Percentiles rank a stretch among this genome's conserved stretches.
Conservation (phyloP, 2,797 vertebrate genomes). For the Sebastes diaconus region DNA sequence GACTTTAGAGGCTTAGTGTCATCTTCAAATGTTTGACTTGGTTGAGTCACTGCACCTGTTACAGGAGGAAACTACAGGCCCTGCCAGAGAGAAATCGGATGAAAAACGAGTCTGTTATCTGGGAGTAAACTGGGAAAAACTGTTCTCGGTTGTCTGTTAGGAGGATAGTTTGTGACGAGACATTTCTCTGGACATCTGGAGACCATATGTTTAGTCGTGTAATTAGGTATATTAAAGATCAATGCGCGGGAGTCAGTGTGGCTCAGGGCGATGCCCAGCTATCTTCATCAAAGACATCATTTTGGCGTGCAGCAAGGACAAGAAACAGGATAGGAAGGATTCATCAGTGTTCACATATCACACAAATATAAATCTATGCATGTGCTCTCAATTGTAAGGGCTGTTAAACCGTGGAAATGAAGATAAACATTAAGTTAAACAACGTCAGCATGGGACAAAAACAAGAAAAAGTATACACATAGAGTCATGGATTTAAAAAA, state of each 20-base stretch:
- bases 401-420: not conserved
- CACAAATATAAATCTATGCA: not conserved
- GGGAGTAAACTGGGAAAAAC: not conserved
- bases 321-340: not conserved
- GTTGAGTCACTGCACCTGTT: conserved; percentile 35
- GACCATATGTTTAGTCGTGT: conserved; percentile 48
- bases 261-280: conserved; percentile 20
- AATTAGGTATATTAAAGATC: conserved; percentile 48
- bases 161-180: not conserved
- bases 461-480: not conserved
- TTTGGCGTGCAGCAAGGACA: not conserved
- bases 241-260: not conserved
- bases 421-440: not conserved
- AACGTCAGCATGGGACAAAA: not conserved
- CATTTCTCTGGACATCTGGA: conserved; percentile 33
- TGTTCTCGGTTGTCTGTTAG: not conserved
- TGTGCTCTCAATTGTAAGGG: not conserved
- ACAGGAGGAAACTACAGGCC: not conserved
- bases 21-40: conserved; percentile 22
- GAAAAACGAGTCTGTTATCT: conserved; percentile 1
- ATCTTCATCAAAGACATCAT: conserved; percentile 23
- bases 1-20: conserved; percentile 7
- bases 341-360: not conserved
- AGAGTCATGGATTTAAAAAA: too few species aligned
- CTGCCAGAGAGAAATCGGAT: not conserved